phyloP scores from a whole-genome alignment of 2,888 invertebrate species.

The Coremacera marginata region DNA sequence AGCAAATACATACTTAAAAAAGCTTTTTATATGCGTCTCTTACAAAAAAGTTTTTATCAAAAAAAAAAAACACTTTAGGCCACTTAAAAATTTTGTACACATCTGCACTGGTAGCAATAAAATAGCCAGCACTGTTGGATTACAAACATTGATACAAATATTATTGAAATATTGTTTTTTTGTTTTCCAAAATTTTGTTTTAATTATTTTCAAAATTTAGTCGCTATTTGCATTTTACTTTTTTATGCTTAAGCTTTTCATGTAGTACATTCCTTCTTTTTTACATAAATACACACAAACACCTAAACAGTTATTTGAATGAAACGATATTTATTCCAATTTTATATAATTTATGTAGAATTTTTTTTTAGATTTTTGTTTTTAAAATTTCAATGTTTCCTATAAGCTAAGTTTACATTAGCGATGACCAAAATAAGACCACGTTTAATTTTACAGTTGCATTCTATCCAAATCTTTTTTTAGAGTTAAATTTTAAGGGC shows the following conservation, averaged over 20 bases:
- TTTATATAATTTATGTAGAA: not conserved
- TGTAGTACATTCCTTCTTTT: no score
- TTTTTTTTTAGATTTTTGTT: not conserved
- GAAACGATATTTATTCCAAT: no score
- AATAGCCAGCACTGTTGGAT: not conserved
- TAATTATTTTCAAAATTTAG: not conserved
- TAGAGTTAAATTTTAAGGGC: slow-evolving; percentile 48
- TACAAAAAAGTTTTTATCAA: slow-evolving; percentile 6
- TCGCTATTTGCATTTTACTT: not conserved
- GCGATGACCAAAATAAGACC: slow-evolving; percentile 13
- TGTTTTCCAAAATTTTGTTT: not conserved
- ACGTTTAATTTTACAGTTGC: not conserved
- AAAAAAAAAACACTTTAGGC: slow-evolving; percentile 50
- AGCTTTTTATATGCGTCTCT: slow-evolving; percentile 24
- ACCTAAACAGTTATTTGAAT: not conserved
- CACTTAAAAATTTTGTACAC: slow-evolving; percentile 61
- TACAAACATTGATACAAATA: not conserved
- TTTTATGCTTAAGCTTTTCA: not conserved
- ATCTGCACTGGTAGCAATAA: slow-evolving; percentile 45
- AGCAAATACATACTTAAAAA: slow-evolving; percentile 42
- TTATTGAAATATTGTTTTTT: not conserved
- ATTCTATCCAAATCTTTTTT: not conserved
- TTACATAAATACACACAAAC: not conserved
- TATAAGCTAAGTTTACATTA: not conserved
- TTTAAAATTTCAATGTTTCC: slow-evolving; percentile 25